Evolutionary conservation across 2,113 vertebrate species (phyloP).

Genomic region (Salvelinus alpinus): DNA sequence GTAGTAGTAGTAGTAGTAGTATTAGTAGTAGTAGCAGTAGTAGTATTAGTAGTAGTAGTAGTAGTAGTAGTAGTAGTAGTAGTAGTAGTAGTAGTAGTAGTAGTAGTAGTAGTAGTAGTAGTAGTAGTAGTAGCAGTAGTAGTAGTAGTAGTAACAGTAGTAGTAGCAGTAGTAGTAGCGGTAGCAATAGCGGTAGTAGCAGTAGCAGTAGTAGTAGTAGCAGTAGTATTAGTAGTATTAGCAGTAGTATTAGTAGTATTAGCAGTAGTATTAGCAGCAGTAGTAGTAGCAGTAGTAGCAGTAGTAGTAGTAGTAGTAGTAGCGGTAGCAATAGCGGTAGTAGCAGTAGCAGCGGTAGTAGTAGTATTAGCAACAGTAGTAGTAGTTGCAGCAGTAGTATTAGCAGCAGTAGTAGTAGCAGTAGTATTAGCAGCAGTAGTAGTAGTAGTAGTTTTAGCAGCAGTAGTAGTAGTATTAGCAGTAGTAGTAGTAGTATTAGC

Average conservation of each 20-base stretch:
- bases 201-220: accelerated
- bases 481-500: accelerated
- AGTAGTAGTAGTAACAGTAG: too few species aligned
- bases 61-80: too few species aligned
- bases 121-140: accelerated
- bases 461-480: accelerated
- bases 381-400: accelerated
- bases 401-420: too few species aligned
- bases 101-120: accelerated
- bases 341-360: accelerated
- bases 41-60: too few species aligned
- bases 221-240: too few species aligned
- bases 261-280: accelerated
- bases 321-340: accelerated
- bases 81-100: too few species aligned
- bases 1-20: too few species aligned
- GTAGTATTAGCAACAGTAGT: accelerated
- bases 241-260: accelerated
- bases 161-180: too few species aligned
- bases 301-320: accelerated
- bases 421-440: accelerated
- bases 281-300: accelerated
- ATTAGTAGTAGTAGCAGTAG: accelerated
- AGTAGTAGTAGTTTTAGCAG: accelerated
- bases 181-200: too few species aligned